These are phyloP conservation scores for Syngnathus rostellatus DNA, from an alignment of 2,797 vertebrate genomes.

Conservation along the genomic window DNA sequence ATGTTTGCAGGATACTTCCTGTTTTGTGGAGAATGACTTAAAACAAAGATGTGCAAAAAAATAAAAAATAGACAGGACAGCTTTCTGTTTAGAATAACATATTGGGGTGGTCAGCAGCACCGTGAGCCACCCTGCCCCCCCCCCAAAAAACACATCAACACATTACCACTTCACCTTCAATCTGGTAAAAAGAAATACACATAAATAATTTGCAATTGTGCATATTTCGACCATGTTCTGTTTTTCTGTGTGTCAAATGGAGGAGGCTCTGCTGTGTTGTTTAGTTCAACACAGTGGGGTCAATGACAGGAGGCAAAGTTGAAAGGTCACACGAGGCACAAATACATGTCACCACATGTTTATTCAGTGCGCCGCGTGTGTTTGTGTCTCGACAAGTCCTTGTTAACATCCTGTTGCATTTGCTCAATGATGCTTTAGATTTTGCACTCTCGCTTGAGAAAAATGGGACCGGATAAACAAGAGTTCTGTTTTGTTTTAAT, in stretches of 20 bases:
- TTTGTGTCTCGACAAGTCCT: background rate
- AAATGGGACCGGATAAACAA: background rate
- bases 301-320: background rate
- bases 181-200: background rate
- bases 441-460: background rate
- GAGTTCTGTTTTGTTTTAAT: too few species aligned
- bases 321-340: background rate
- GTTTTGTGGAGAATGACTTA: too few species aligned
- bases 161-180: background rate
- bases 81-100: too few species aligned
- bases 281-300: background rate
- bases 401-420: background rate
- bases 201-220: background rate
- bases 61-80: too few species aligned
- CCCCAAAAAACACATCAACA: too few species aligned
- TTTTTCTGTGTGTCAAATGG: background rate
- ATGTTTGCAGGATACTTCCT: background rate
- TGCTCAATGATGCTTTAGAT: background rate
- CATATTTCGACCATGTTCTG: background rate
- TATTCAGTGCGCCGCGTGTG: background rate
- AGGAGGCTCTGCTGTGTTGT: background rate
- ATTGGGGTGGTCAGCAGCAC: too few species aligned
- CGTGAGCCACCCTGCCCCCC: too few species aligned
- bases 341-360: background rate
- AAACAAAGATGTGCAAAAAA: too few species aligned